Base-by-base conservation (phyloP, 1,140 invertebrate genomes). In the Neodiprion virginianus region DNA sequence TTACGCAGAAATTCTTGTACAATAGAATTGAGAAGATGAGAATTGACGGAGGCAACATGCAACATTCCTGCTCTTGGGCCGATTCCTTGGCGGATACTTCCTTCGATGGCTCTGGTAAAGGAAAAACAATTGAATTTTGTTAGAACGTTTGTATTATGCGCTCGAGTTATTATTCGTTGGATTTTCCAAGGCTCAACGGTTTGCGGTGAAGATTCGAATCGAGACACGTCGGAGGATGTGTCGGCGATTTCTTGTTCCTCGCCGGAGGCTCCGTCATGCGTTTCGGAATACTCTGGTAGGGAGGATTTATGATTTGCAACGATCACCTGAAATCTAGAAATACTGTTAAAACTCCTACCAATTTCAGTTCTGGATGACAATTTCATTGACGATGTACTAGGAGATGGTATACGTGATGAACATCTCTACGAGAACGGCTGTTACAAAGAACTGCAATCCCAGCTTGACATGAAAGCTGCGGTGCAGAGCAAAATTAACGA, bases 371-470 rank as follows among this genome's bases (percentile, higher is more conserved):
- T 88, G 67, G 88, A 89, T 75, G 88, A 90, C 61, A 84, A 74
- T 75, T 87, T 82, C 74, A 79, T 90, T 4, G 89, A 90, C 72
- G 87, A 88, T 23, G 85, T 90, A 8, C 79, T 90, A 0, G 85
- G 82, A 21, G 89, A 90, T 75, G 89, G 89, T 23, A 88, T 89
- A 71, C 81, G 79, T 11, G 80, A 86, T 53, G 88, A 90, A 75
- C 80, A 87, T 40, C 79, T 90, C 1, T 71, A 81, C 4, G 88
- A 90, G 7, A 90, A 90, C 49, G 81, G 87, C 65, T 87, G 85
- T 71, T 87, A 87, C 72, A 86, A 85, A 48, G 81, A 86, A 73
- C 85, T 88, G 67, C 84, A 87, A 65, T 85, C 86, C 1, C 82
- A 84, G 21, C 81, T 87, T 8, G 75, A 86, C 53, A 72, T 88